Conservation (phyloP, 2,797 vertebrate species). For the Pempheris klunzingeri region DNA sequence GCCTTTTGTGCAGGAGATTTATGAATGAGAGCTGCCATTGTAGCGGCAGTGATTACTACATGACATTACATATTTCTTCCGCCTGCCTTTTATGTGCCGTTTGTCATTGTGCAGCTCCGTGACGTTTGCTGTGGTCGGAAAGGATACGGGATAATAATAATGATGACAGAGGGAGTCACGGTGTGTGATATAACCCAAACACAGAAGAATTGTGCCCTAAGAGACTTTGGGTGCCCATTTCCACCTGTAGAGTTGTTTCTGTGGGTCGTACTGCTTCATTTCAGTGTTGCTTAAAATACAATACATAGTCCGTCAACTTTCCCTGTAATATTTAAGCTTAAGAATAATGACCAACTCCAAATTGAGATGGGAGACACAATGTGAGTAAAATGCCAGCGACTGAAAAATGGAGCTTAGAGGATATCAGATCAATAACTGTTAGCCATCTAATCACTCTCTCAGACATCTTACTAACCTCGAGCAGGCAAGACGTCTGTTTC, state of each 20-base stretch:
- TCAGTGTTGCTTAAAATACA: not conserved
- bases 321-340: not conserved
- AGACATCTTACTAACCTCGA: not conserved
- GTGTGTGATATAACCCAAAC: not conserved
- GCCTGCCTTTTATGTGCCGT: constrained; percentile 13
- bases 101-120: constrained; percentile 31
- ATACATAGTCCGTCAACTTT: not conserved
- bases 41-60: constrained; percentile 34
- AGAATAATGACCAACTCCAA: constrained; percentile 3
- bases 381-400: constrained; percentile 1
- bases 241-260: not conserved
- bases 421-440: constrained; percentile 34
- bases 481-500: not conserved
- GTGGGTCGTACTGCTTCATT: too few species aligned
- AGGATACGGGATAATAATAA: constrained; percentile 5
- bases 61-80: constrained; percentile 50
- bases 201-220: not conserved
- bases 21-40: constrained; percentile 61
- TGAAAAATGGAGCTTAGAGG: constrained; percentile 22
- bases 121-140: constrained; percentile 16
- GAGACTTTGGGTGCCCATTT: not conserved
- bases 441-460: constrained; percentile 26
- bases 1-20: constrained; percentile 54
- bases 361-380: constrained; percentile 1
- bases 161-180: constrained; percentile 11